Evolutionary conservation across 92 coral and sea anemone genomes (phyloP), one percentile per base, ranked within the genome.

Genomic region (Zoanthus gigantus): DNA sequence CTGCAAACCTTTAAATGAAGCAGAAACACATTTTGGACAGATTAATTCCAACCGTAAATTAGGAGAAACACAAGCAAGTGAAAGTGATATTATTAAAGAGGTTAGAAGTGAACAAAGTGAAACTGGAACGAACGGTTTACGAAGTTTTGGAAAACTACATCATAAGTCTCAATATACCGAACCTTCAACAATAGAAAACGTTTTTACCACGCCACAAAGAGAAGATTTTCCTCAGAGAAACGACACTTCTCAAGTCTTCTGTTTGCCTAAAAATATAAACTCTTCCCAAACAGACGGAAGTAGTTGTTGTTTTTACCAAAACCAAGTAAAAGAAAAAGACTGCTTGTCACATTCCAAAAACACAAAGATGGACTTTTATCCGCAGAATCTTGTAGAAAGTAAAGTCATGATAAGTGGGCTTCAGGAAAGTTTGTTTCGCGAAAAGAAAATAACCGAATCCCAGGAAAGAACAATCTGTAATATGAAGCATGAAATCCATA

Each of bases 401-500:
- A 88, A 65, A 46, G 93, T 93, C 29, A 86, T 72, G 11, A 83
- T 92, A 17, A 75, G 77, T 0, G 85, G 68, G 13, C 75, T 91
- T n/a, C 90, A 89, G 32, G 95, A 89, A 17, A 85, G 89, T 57
- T 74, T 94, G 30, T 74, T 58, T 60, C 90, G 88, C n/a, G 98
- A 94, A 68, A 88, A 81, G 48, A 87, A 88, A 50, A 68, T 83
- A 67, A 58, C 93, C 9, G 94, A 92, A 45, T 79, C 78, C 30
- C 91, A 95, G 13, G 96, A 93, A 31, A 85, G 90, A 17, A 88
- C 92, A 7, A 93, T 93, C 23, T 78, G 89, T 69, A 89, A 92
- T 72, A 78, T 94, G 68, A 92, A 87, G 61, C 93, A 93, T 37
- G 94, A 94, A 67, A 72, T 95, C 3, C 58, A 87, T 47, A 85